Evolutionary conservation across 92 coral and sea anemone species (phyloP).

Genomic region (Scolanthus callimorphus): DNA sequence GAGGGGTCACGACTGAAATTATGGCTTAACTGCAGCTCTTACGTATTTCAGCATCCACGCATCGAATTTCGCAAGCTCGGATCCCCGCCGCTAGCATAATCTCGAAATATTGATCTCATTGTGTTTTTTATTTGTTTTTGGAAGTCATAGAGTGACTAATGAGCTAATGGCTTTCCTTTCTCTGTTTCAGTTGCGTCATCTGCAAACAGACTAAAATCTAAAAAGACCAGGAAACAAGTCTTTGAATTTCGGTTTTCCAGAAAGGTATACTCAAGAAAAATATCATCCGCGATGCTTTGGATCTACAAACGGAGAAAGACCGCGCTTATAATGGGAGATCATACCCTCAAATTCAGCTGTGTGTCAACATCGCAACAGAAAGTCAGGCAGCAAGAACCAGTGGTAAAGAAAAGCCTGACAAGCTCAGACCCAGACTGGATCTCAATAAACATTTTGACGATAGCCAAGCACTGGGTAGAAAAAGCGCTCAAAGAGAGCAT

Average conservation of each 20-base stretch:
- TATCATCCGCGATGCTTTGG: slow-evolving; percentile 47
- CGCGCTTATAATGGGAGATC: slow-evolving; percentile 5
- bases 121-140: no score
- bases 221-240: slow-evolving; percentile 21
- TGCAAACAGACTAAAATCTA: slow-evolving; percentile 1
- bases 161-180: slow-evolving; percentile 2
- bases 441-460: slow-evolving; percentile 16
- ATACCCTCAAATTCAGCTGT: slow-evolving; percentile 7
- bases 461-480: slow-evolving; percentile 41
- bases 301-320: slow-evolving; percentile 23
- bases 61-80: background rate
- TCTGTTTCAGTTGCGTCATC: slow-evolving; percentile 28
- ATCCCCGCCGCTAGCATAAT: no score
- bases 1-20: background rate
- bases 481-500: slow-evolving; percentile 11
- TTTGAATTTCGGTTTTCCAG: slow-evolving; percentile 39
- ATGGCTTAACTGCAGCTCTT: background rate
- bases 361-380: background rate
- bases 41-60: background rate
- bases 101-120: no score
- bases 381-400: background rate
- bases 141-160: no score
- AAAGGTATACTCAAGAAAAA: slow-evolving; percentile 18
- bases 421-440: slow-evolving; percentile 35
- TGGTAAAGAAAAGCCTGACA: slow-evolving; percentile 8